Evolutionary conservation across 1,140 invertebrate species (phyloP).

Genomic region (Nylanderia fulva): DNA sequence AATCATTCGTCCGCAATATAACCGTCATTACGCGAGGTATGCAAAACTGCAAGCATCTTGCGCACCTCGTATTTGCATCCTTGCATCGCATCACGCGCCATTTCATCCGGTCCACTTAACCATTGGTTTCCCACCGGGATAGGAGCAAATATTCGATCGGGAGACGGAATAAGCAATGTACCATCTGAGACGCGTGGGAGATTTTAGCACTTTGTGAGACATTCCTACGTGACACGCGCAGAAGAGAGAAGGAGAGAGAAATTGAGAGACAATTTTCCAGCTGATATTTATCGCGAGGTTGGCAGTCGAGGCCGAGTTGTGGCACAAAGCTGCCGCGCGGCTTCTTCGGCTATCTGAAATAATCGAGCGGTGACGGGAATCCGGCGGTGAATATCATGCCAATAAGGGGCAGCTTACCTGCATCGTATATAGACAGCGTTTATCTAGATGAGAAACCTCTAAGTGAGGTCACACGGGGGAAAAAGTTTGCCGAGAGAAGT

Average conservation of each 20-base stretch:
- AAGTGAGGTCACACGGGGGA: constrained; percentile 42
- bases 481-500: not conserved
- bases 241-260: not conserved
- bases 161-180: constrained; percentile 9
- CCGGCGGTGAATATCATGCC: constrained; percentile 66
- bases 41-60: not conserved
- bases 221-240: constrained; percentile 37
- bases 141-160: constrained; percentile 24
- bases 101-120: constrained; percentile 24
- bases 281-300: constrained; percentile 61
- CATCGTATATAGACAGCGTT: constrained; percentile 34
- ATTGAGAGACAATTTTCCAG: constrained; percentile 32
- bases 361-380: constrained; percentile 71
- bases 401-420: constrained; percentile 71
- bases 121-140: constrained; percentile 5
- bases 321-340: constrained; percentile 63
- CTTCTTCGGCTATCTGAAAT: constrained; percentile 66
- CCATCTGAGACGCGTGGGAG: not conserved
- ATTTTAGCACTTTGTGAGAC: constrained; percentile 51
- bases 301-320: constrained; percentile 33
- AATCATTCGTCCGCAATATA: not conserved
- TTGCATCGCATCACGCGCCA: constrained; percentile 6
- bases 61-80: constrained; percentile 12
- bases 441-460: constrained; percentile 69
- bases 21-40: constrained; percentile 8